Evolutionary conservation across 2,113 vertebrate genomes (phyloP).

Genomic region (Pyxicephalus adspersus): DNA sequence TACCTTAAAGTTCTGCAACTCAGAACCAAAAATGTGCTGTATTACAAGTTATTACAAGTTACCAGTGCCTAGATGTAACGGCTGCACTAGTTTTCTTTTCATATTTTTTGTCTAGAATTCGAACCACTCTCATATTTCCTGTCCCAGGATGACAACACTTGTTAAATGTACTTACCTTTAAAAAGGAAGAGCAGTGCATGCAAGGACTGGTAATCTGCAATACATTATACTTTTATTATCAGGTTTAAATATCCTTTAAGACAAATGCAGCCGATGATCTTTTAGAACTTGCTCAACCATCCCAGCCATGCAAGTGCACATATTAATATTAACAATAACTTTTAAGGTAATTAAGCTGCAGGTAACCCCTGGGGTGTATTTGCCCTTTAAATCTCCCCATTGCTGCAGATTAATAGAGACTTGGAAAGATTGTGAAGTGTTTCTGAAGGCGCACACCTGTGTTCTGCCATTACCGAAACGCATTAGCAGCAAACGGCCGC

Average conservation of each 20-base stretch:
- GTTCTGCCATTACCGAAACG: slow-evolving; percentile 1
- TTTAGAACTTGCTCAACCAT: not conserved
- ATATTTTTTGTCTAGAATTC: too few species aligned
- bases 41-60: too few species aligned
- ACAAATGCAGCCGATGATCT: too few species aligned
- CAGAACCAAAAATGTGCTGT: too few species aligned
- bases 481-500: not conserved
- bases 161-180: too few species aligned
- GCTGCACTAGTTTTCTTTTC: too few species aligned
- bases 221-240: not conserved
- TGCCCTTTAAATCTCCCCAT: slow-evolving; percentile 4
- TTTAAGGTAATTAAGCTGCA: not conserved
- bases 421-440: not conserved
- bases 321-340: not conserved
- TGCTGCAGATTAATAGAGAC: not conserved
- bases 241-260: not conserved
- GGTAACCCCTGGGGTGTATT: slow-evolving; percentile 6
- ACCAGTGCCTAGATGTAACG: too few species aligned
- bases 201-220: too few species aligned
- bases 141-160: too few species aligned
- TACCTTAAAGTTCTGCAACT: too few species aligned
- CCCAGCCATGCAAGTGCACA: not conserved
- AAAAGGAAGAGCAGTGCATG: too few species aligned
- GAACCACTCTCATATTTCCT: too few species aligned
- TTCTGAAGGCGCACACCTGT: not conserved